Conservation (phyloP, 2,113 vertebrate genomes). For the Neodon shergylaensis region DNA sequence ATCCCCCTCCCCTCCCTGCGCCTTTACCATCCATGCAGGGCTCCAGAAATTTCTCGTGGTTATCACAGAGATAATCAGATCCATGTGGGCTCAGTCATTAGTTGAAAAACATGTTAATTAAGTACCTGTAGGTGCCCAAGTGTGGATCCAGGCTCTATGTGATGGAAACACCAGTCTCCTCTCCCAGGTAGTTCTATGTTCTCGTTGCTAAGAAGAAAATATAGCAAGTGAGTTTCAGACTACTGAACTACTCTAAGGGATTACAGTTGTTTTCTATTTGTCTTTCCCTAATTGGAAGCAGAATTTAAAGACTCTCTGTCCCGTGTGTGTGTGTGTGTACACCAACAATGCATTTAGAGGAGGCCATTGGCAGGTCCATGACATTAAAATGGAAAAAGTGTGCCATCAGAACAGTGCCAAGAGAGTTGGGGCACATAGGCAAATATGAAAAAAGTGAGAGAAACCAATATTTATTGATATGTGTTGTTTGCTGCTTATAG, state of each 20-base stretch:
- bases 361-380: background rate
- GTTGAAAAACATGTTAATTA: background rate
- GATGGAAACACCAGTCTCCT: background rate
- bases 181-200: background rate
- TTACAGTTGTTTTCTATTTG: background rate
- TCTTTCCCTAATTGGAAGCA: background rate
- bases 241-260: background rate
- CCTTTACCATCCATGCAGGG: background rate
- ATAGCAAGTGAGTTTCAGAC: background rate
- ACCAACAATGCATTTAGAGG: background rate
- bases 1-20: background rate
- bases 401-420: background rate
- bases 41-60: background rate
- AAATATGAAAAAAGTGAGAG: background rate
- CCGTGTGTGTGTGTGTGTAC: background rate
- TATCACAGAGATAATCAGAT: background rate
- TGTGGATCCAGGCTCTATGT: background rate
- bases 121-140: background rate
- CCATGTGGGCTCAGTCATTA: background rate
- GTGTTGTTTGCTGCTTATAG: background rate
- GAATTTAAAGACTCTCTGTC: background rate
- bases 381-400: background rate
- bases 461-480: background rate
- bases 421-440: background rate
- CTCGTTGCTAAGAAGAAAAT: constrained; percentile 27